These are phyloP conservation scores for Platycheirus albimanus DNA, from an alignment of 2,888 invertebrate genomes.

Conservation along the genomic window DNA sequence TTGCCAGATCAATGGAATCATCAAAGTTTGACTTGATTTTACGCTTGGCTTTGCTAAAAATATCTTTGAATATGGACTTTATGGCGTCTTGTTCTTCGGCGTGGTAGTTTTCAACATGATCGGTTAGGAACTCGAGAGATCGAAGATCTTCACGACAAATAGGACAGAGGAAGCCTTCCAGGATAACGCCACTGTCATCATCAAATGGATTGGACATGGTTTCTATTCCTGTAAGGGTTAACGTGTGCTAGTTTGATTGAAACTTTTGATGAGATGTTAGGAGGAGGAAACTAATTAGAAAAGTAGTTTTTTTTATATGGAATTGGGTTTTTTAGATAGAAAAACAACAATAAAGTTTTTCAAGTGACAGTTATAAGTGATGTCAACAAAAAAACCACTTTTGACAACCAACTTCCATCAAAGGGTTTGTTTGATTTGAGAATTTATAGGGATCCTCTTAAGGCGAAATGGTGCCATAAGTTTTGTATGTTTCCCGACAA, in stretches of 20 bases:
- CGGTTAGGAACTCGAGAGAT: conserved; percentile 91
- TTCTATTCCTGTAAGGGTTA: not conserved
- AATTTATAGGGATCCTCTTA: not conserved
- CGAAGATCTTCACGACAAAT: conserved; percentile 96
- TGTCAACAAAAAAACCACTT: conserved; percentile 23
- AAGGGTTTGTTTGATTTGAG: conserved; percentile 21
- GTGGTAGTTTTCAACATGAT: conserved; percentile 95
- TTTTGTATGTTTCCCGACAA: too few relatives aligned
- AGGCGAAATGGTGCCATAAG: too few relatives aligned
- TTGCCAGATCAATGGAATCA: conserved; percentile 85
- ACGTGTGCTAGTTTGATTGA: not conserved
- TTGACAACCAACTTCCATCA: not conserved
- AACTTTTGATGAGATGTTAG: too few relatives aligned
- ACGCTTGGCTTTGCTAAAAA: conserved; percentile 95
- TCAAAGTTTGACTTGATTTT: conserved; percentile 90
- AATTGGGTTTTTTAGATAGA: not conserved
- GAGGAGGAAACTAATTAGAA: conserved; percentile 23
- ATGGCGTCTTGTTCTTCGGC: conserved; percentile 93
- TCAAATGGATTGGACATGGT: conserved; percentile 80
- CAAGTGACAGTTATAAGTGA: conserved; percentile 5
- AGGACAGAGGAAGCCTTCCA: conserved; percentile 97
- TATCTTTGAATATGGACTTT: conserved; percentile 89
- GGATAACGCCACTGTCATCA: conserved; percentile 84
- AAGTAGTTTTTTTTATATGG: not conserved
- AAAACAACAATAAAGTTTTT: conserved; percentile 4